A percentile compares a stretch with the other conserved stretches of the same genome.
Evolutionary conservation across 2,113 vertebrate genomes (phyloP).

Genomic region (Speoplatyrhinus poulsoni): DNA sequence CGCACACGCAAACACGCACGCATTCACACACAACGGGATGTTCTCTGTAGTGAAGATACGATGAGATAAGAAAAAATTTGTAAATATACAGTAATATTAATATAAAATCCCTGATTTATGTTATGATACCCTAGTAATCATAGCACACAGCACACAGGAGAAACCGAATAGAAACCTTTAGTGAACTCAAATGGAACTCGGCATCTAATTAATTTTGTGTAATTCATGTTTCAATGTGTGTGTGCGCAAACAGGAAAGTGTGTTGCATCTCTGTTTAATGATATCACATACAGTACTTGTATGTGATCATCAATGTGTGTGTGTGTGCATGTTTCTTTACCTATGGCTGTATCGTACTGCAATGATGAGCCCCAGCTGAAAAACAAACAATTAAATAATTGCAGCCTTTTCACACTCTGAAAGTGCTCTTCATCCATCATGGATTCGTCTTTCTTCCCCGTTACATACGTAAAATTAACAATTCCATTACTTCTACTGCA

Average conservation of each 20-base stretch:
- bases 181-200: too few relatives aligned
- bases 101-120: too few relatives aligned
- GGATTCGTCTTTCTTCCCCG: too few relatives aligned
- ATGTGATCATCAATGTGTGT: constrained; percentile 1
- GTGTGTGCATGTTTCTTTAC: constrained; percentile 42
- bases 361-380: constrained; percentile 72
- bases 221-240: neutral
- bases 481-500: neutral
- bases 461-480: too few relatives aligned
- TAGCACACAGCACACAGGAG: too few relatives aligned
- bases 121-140: too few relatives aligned
- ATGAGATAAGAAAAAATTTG: too few relatives aligned
- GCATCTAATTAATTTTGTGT: too few relatives aligned
- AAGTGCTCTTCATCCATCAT: neutral
- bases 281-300: neutral
- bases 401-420: neutral
- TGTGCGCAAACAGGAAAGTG: neutral
- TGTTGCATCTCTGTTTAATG: too few relatives aligned
- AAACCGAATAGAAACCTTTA: too few relatives aligned
- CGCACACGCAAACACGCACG: neutral
- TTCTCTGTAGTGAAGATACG: constrained; percentile 37
- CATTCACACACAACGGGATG: constrained; percentile 54
- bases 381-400: neutral
- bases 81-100: too few relatives aligned
- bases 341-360: constrained; percentile 74